Evolutionary conservation across 2,888 invertebrate species (phyloP), one percentile per base, ranked within the genome.

Genomic region (Cephalotes varians): DNA sequence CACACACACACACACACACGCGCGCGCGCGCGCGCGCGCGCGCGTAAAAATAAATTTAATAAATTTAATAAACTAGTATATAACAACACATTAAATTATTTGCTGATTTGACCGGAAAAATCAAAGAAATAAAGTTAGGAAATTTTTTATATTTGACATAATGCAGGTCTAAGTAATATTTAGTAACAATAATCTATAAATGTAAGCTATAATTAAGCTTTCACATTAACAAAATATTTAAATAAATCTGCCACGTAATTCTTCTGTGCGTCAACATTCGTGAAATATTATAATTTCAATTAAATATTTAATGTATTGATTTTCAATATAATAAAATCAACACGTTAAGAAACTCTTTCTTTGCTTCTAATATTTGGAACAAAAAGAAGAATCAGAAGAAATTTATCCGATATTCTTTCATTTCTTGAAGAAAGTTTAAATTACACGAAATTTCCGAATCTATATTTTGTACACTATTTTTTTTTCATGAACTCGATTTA

Each of bases 141-240:
- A 40, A n/a, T 15, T 49, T 21, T 49, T 74, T 49, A 3, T n/a
- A n/a, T 21, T 58, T n/a, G 15, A 5, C n/a, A 44, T 31, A 58
- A 58, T 25, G 5, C n/a, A 28, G 1, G 1, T 18, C 1, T 40
- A 2, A 58, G 6, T 37, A 25, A 54, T 21, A 44, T 58, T 47
- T 73, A 49, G 34, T 12, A 74, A 74, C 18, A 74, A 64, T 64
- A 67, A 67, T 69, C 51, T 37, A 51, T 5, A 76, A 64, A 64
- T 49, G 25, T 12, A n/a, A n/a, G n/a, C n/a, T n/a, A n/a, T n/a
- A 51, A 37, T 76, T 69, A 67, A 51, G 18, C 6, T 67, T 76
- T 67, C 44, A 15, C 9, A 6, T 0, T 9, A 51, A 67, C 67
- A 51, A 67, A 76, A 37, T 34, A 40, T 12, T 51, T 37, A 28